These are phyloP conservation scores for Staurois parvus DNA, from an alignment of 2,797 vertebrate genomes.

Conservation along the genomic window DNA sequence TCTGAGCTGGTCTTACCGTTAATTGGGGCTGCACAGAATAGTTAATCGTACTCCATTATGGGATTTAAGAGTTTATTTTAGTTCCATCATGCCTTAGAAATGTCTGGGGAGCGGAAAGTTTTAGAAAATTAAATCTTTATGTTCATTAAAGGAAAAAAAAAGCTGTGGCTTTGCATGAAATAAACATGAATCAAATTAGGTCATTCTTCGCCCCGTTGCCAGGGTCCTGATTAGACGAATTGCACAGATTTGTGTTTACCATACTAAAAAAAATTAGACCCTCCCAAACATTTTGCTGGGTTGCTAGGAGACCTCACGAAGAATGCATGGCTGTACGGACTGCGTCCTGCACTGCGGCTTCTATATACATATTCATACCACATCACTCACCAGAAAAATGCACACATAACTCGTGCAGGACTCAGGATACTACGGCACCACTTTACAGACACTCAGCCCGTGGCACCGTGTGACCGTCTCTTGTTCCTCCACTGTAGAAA, in stretches of 20 bases:
- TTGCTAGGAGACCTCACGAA: constrained; percentile 77
- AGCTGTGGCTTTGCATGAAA: constrained; percentile 72
- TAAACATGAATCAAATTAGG: constrained; percentile 79
- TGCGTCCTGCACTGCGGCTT: constrained; percentile 63
- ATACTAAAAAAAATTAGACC: constrained; percentile 66
- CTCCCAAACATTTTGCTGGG: constrained; percentile 73
- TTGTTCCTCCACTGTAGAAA: no score
- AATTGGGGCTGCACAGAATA: constrained; percentile 69
- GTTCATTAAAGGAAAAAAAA: constrained; percentile 68
- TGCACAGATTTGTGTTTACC: constrained; percentile 67
- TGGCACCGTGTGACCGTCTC: no score
- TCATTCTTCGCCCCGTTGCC: constrained; percentile 70
- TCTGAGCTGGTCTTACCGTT: constrained; percentile 70
- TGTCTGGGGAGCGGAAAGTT: constrained; percentile 50
- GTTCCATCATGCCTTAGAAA: constrained; percentile 74
- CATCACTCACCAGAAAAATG: constrained; percentile 7
- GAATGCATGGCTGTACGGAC: constrained; percentile 74
- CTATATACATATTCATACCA: constrained; percentile 67
- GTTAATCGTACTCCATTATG: constrained; percentile 75
- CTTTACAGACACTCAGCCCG: no score
- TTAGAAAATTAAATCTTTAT: constrained; percentile 77
- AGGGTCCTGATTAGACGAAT: constrained; percentile 71
- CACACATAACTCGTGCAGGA: no score
- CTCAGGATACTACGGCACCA: no score
- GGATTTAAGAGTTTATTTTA: constrained; percentile 71